phyloP scores from a whole-genome alignment of 1,140 invertebrate genomes.

The Chironomus tepperi region DNA sequence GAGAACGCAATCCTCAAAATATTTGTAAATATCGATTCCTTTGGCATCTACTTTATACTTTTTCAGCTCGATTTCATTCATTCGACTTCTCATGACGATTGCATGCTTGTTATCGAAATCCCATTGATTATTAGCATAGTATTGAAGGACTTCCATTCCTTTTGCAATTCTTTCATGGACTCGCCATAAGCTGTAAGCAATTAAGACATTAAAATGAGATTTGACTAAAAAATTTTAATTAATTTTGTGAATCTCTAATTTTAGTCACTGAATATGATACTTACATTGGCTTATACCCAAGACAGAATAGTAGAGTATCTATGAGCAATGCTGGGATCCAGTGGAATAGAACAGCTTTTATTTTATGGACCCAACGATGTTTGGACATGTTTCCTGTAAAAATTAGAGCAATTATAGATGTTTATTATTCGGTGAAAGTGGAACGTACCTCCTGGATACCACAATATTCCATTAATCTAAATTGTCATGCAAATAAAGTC shows the following conservation, averaged over 20 bases:
- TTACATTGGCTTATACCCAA: slow-evolving; percentile 77
- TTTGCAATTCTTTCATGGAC: slow-evolving; percentile 68
- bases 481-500: too few species aligned
- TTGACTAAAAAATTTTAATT: too few species aligned
- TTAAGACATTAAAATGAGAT: not conserved
- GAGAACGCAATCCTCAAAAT: slow-evolving; percentile 63
- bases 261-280: too few species aligned
- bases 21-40: slow-evolving; percentile 58
- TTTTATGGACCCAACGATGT: slow-evolving; percentile 60
- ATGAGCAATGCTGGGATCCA: slow-evolving; percentile 74
- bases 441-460: slow-evolving; percentile 67
- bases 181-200: slow-evolving; percentile 52
- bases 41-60: slow-evolving; percentile 62
- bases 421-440: too few species aligned
- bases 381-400: slow-evolving; percentile 63
- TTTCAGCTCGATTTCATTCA: slow-evolving; percentile 54
- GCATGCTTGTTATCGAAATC: slow-evolving; percentile 59
- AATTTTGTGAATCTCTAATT: slow-evolving; percentile 25
- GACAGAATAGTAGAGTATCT: slow-evolving; percentile 61
- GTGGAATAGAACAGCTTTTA: slow-evolving; percentile 75
- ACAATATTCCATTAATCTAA: slow-evolving; percentile 57
- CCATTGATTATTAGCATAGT: slow-evolving; percentile 79
- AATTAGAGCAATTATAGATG: not conserved
- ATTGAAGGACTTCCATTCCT: slow-evolving; percentile 77
- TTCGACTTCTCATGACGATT: slow-evolving; percentile 42